These are phyloP conservation scores for Nyctereutes procyonoides DNA, from an alignment of 2,113 vertebrate species.

Conservation along the genomic window DNA sequence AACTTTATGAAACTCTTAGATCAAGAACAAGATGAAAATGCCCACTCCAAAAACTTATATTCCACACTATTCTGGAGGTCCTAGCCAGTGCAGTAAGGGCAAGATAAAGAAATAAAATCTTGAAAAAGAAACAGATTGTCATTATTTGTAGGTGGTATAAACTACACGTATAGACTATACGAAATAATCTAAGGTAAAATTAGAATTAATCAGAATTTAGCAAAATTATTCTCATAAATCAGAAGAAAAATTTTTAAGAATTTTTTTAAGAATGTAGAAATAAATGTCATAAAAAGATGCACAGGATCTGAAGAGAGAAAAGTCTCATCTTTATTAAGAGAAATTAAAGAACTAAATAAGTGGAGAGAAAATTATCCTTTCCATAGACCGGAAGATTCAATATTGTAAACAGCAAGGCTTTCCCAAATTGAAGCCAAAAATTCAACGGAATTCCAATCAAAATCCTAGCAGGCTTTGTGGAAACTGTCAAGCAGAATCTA, in stretches of 20 bases:
- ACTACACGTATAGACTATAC: not conserved
- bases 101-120: slow-evolving; percentile 27
- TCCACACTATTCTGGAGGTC: not conserved
- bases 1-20: not conserved
- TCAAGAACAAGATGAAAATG: slow-evolving; percentile 26
- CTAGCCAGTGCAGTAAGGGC: not conserved
- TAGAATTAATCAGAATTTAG: not conserved
- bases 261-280: not conserved
- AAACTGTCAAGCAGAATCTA: slow-evolving; percentile 39
- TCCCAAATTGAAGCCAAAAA: not conserved
- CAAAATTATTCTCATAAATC: slow-evolving; percentile 28
- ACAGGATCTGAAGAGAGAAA: not conserved
- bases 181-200: slow-evolving; percentile 42
- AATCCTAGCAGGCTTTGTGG: not conserved
- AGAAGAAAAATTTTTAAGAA: not conserved
- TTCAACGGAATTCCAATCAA: not conserved
- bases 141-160: slow-evolving; percentile 27
- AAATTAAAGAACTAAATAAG: slow-evolving; percentile 31
- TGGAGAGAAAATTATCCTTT: slow-evolving; percentile 3
- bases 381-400: not conserved
- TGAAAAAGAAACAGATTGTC: slow-evolving; percentile 18
- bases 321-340: not conserved
- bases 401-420: not conserved
- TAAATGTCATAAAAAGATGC: not conserved
- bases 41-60: not conserved